phyloP scores from a whole-genome alignment of 2,797 vertebrate species.

The Erpetoichthys calabaricus region DNA sequence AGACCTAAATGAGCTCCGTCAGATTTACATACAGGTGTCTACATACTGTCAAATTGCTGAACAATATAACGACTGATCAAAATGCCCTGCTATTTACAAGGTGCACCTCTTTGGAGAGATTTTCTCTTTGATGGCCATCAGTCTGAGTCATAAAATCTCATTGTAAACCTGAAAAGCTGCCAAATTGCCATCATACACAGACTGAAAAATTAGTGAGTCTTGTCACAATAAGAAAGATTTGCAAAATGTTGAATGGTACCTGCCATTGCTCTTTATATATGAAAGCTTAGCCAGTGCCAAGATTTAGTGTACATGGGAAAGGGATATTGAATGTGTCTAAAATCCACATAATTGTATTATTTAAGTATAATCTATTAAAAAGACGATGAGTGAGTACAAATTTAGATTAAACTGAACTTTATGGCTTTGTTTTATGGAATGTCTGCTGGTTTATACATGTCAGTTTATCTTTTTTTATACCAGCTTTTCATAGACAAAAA shows the following conservation, averaged over 20 bases:
- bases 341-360: too few species aligned
- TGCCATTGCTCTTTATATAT: slow-evolving; percentile 24
- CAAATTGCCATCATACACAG: slow-evolving; percentile 17
- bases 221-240: slow-evolving; percentile 16
- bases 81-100: slow-evolving; percentile 23
- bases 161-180: slow-evolving; percentile 23
- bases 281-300: slow-evolving; percentile 23
- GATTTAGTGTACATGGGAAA: slow-evolving; percentile 7
- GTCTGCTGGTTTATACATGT: too few species aligned
- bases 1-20: slow-evolving; percentile 10
- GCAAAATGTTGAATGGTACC: slow-evolving; percentile 20
- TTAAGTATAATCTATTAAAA: too few species aligned
- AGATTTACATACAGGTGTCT: slow-evolving; percentile 14
- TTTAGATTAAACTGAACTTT: too few species aligned
- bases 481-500: too few species aligned
- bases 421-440: too few species aligned
- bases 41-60: slow-evolving; percentile 14
- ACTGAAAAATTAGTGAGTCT: slow-evolving; percentile 25
- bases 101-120: slow-evolving; percentile 22
- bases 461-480: too few species aligned
- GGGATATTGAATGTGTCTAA: too few species aligned
- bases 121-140: slow-evolving; percentile 25
- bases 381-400: too few species aligned
- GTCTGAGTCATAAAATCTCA: slow-evolving; percentile 20
- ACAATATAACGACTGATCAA: slow-evolving; percentile 9